phyloP scores from a whole-genome alignment of 2,888 invertebrate genomes.

The Dione juno region DNA sequence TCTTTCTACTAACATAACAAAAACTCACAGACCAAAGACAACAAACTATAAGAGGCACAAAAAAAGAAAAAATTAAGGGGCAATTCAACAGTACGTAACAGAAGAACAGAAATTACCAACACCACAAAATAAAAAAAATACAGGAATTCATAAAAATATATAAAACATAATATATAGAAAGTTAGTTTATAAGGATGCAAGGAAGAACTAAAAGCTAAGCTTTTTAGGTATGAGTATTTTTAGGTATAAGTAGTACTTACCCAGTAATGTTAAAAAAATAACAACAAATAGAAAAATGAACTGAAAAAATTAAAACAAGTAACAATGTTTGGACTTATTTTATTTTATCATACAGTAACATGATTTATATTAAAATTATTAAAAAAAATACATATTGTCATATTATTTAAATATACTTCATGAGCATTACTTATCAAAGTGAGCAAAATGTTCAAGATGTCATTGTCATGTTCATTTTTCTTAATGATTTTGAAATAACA shows the following conservation, averaged over 20 bases:
- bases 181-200: neutral
- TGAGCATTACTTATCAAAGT: neutral
- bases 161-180: neutral
- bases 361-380: neutral
- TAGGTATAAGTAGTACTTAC: no score
- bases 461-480: constrained; percentile 26
- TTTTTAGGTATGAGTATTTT: no score
- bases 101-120: constrained; percentile 45
- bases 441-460: neutral
- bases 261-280: neutral
- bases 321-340: constrained; percentile 1
- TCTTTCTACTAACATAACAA: neutral
- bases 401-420: neutral
- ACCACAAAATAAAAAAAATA: constrained; percentile 46
- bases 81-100: constrained; percentile 69
- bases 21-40: neutral
- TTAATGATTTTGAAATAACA: constrained; percentile 4
- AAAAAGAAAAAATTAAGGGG: constrained; percentile 50
- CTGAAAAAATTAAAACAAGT: constrained; percentile 28
- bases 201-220: neutral
- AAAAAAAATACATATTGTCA: neutral
- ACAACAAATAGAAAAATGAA: constrained; percentile 21
- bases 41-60: neutral
- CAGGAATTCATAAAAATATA: neutral
- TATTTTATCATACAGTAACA: constrained; percentile 8